Evolutionary conservation across 2,113 vertebrate genomes (phyloP).

Genomic region (Colaptes auratus): DNA sequence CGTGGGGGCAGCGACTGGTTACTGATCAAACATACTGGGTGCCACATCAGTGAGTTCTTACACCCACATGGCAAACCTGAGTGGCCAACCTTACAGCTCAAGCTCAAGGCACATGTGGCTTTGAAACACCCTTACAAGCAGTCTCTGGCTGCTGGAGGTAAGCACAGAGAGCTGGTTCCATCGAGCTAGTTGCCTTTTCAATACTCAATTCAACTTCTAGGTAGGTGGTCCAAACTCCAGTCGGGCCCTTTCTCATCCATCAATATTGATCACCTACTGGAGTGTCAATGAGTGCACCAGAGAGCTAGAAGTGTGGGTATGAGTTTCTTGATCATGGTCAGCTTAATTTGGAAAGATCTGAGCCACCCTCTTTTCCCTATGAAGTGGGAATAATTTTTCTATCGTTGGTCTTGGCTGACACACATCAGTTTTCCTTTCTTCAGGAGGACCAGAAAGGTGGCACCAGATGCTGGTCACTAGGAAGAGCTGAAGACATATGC

Average conservation of each 20-base stretch:
- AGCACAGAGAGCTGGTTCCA: background rate
- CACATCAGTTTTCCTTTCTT: background rate
- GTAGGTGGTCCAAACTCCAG: no score
- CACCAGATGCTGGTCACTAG: background rate
- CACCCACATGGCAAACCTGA: fast-evolving
- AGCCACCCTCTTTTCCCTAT: background rate
- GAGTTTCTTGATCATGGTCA: background rate
- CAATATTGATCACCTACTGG: background rate
- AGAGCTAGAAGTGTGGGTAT: background rate
- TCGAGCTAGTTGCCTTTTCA: background rate
- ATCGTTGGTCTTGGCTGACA: fast-evolving
- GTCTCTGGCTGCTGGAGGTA: background rate
- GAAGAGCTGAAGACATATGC: background rate
- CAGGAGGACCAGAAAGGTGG: background rate
- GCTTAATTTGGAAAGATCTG: background rate
- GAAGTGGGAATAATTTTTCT: background rate
- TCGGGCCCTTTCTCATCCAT: fast-evolving
- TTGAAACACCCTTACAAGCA: no score
- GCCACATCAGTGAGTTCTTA: fast-evolving
- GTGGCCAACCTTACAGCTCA: background rate
- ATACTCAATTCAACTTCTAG: background rate
- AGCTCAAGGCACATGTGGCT: background rate
- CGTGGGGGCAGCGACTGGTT: fast-evolving
- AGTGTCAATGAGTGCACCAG: fast-evolving
- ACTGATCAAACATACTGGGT: fast-evolving